A percentile compares a stretch with the other conserved stretches of the same genome.
Evolutionary conservation across 2,797 vertebrate genomes (phyloP).

Genomic region (Leuciscus waleckii): DNA sequence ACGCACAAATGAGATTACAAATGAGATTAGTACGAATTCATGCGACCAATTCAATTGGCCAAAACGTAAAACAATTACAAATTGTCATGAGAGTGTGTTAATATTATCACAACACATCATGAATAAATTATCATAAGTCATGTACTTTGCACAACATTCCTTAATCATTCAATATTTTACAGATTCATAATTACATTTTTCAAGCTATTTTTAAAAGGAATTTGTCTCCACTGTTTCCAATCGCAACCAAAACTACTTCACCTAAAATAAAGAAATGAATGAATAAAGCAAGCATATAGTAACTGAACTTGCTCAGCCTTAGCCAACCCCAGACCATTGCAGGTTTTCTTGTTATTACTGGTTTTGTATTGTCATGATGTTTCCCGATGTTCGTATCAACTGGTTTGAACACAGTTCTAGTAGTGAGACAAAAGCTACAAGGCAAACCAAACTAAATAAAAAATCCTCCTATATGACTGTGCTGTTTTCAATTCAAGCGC

Average conservation of each 20-base stretch:
- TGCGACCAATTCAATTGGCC: no score
- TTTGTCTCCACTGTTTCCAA: background rate
- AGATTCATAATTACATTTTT: background rate
- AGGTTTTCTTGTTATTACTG: background rate
- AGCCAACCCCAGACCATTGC: background rate
- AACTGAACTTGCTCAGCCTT: background rate
- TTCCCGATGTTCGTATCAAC: background rate
- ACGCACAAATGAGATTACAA: no score
- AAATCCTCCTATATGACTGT: background rate
- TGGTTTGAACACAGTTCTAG: background rate
- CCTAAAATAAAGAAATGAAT: background rate
- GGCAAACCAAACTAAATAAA: background rate
- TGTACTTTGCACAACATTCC: background rate
- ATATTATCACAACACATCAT: background rate
- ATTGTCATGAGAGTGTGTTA: no score
- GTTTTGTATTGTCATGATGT: background rate
- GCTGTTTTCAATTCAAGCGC: background rate
- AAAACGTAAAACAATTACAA: no score
- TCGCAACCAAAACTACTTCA: background rate
- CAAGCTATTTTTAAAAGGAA: background rate
- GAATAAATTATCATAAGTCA: background rate
- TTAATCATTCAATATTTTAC: background rate
- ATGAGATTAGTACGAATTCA: no score
- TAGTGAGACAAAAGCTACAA: background rate
- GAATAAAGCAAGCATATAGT: background rate